Evolutionary conservation across 1,140 invertebrate genomes (phyloP), one percentile per base, ranked within the genome.

Genomic region (Polyergus mexicanus): DNA sequence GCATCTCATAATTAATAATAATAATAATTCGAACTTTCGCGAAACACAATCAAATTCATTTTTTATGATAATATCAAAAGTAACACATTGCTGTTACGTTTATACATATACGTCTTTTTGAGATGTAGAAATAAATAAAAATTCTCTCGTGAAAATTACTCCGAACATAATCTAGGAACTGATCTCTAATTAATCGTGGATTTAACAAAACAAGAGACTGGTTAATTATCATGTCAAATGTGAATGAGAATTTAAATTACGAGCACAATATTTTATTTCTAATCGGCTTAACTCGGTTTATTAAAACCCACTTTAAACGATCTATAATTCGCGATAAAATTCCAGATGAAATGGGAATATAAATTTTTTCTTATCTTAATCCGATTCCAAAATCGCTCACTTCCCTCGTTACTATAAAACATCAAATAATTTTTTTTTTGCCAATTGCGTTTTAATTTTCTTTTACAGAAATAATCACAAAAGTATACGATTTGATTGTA

Each of bases 1-100:
- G 10, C 47, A 25, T 32, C 35, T 41, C 41, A n/a, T 80, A 68
- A 68, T 80, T 80, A 68, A 56, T 68, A 65, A 51, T 13, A 51
- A 65, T 38, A 35, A 74, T 74, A 38, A 35, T 32, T 32, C 32
- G 4, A 19, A 60, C 16, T 10, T 32, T 10, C 69, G 4, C 47
- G 3, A 25, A 51, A 16, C 47, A 51, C 16, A 13, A 3, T 51
- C 16, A 19, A 38, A 7, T 25, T 7, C 19, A 11, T 7, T 38
- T n/a, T 47, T 19, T 3, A 4, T 66, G 8, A 16, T 16, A 11
- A 25, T 28, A 28, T n/a, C 35, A 1, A 38, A 28, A 44, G n/a
- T 7, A 41, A 68, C 32, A 68, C 32, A 35, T 22, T 58, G 16
- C 38, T 25, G 11, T 38, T 25, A 25, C 11, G 7, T 16, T 60